Evolutionary conservation across 2,888 invertebrate species (phyloP).

Genomic region (Chorisops tibialis): DNA sequence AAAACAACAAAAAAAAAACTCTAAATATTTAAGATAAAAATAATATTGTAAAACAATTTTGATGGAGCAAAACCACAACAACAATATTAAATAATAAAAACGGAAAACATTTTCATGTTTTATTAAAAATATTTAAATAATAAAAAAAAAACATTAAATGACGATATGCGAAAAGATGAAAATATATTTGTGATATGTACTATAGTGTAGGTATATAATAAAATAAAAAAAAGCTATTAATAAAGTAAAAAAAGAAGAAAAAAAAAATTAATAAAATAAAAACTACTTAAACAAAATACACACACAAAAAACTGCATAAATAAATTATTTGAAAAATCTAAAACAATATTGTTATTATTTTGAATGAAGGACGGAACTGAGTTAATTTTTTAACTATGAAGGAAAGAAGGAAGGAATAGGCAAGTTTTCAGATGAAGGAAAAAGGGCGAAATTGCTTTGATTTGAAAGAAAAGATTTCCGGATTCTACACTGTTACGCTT

Average conservation of each 20-base stretch:
- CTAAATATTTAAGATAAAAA: neutral
- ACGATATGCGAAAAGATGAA: slow-evolving; percentile 8
- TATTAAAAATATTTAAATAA: neutral
- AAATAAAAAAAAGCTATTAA: slow-evolving; percentile 20
- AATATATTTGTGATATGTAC: slow-evolving; percentile 35
- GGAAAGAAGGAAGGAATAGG: no score
- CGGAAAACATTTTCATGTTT: neutral
- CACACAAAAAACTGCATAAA: slow-evolving; percentile 33
- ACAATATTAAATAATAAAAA: slow-evolving; percentile 1
- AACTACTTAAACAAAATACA: slow-evolving; percentile 24
- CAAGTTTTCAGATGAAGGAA: no score
- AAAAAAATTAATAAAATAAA: slow-evolving; percentile 18
- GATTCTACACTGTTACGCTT: no score
- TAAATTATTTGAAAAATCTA: slow-evolving; percentile 33
- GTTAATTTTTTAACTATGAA: no score
- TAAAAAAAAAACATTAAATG: neutral
- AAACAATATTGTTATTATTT: slow-evolving; percentile 1
- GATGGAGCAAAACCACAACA: neutral
- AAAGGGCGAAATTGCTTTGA: no score
- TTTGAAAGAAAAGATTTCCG: no score
- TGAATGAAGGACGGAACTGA: no score
- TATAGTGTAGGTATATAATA: slow-evolving; percentile 34
- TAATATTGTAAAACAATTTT: neutral
- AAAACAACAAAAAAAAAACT: neutral
- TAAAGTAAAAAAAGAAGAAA: slow-evolving; percentile 26